These are phyloP conservation scores for Pluvianellus socialis DNA, from an alignment of 2,113 vertebrate species.

Conservation along the genomic window DNA sequence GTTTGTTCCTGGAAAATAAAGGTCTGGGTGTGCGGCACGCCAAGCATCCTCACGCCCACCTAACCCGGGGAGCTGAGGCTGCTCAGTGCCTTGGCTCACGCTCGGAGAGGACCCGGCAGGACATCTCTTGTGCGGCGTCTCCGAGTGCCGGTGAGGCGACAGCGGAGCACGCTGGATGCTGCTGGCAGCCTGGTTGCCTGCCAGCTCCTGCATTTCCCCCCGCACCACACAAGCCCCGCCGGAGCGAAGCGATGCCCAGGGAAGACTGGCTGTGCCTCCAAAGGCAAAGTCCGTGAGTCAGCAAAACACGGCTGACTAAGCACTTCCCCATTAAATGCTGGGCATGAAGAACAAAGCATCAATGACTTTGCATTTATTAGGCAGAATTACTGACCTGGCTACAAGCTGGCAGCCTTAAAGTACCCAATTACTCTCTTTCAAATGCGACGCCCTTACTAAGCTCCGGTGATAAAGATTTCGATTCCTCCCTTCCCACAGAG, in stretches of 20 bases:
- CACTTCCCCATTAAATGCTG: background rate
- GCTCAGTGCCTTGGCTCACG: background rate
- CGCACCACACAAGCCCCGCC: background rate
- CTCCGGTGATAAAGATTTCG: background rate
- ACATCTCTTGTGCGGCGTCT: background rate
- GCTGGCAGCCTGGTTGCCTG: background rate
- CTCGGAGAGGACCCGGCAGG: background rate
- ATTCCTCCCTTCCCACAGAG: background rate
- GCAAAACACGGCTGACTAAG: constrained; percentile 47
- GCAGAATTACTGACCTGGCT: background rate
- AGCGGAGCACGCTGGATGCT: background rate
- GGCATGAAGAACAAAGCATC: background rate
- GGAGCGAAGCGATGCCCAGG: background rate
- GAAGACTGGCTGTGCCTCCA: background rate
- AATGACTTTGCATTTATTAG: background rate
- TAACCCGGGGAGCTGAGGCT: background rate
- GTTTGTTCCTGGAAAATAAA: background rate
- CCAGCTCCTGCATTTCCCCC: background rate
- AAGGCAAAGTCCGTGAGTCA: constrained; percentile 52
- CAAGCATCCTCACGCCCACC: background rate
- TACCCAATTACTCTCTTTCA: background rate
- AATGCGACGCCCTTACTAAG: background rate
- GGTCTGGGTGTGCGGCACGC: too few species aligned
- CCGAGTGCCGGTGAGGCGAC: background rate
- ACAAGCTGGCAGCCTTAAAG: background rate